Conservation (phyloP, 2,113 vertebrate genomes). For the Aptenodytes forsteri region DNA sequence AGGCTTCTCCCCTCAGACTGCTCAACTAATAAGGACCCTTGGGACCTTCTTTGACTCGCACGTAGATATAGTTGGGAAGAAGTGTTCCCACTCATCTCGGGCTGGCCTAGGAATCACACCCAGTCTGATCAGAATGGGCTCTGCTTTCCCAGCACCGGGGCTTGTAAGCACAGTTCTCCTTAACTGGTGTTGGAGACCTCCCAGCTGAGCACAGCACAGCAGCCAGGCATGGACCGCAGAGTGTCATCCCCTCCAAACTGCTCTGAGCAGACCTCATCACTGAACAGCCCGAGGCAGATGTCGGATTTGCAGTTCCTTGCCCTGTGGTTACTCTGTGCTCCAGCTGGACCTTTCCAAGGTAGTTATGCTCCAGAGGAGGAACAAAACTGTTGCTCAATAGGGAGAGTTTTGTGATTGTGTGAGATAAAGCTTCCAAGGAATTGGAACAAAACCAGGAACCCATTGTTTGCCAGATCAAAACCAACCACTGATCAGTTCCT, state of each 20-base stretch:
- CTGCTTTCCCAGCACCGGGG: background rate
- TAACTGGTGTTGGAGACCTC: background rate
- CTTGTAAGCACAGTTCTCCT: background rate
- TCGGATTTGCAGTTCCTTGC: background rate
- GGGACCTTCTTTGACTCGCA: background rate
- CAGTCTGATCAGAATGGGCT: background rate
- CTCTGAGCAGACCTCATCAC: background rate
- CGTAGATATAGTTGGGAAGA: background rate
- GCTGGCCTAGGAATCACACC: background rate
- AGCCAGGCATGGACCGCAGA: background rate
- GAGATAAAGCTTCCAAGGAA: background rate
- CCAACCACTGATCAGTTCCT: background rate
- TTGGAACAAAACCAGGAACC: background rate
- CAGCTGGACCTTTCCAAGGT: background rate
- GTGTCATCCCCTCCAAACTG: background rate
- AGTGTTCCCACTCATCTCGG: background rate
- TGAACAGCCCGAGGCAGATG: fast-evolving
- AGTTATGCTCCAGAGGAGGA: background rate
- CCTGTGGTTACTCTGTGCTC: background rate
- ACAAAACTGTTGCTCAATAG: background rate
- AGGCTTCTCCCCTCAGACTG: background rate
- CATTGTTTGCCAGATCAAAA: background rate
- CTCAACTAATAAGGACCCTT: background rate
- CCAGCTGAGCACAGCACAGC: background rate
- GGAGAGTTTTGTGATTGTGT: background rate